Evolutionary conservation across 2,113 vertebrate genomes (phyloP).

Genomic region (Mellivora capensis): DNA sequence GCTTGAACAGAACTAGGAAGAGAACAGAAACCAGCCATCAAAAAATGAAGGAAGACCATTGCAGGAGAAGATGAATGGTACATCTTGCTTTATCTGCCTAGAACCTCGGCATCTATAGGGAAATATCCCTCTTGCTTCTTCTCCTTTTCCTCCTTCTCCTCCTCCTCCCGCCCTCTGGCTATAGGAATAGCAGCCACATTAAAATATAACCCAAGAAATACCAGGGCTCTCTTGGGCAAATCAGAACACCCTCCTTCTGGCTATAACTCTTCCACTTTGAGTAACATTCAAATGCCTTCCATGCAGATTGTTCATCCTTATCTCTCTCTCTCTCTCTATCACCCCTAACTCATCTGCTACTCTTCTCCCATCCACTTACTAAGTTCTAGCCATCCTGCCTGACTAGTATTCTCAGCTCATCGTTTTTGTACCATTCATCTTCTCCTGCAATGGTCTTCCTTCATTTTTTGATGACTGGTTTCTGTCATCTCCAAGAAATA

Average conservation of each 20-base stretch:
- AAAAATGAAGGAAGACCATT: too few relatives aligned
- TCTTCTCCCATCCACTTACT: background rate
- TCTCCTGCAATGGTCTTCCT: background rate
- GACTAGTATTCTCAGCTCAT: background rate
- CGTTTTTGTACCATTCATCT: background rate
- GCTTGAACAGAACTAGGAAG: background rate
- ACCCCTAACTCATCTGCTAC: background rate
- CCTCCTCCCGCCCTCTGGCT: conserved; percentile 29
- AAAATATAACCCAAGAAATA: conserved; percentile 68
- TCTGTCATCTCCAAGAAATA: background rate
- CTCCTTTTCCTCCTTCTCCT: background rate
- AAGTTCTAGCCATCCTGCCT: background rate
- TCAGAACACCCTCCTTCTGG: conserved; percentile 27
- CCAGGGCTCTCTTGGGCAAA: conserved; percentile 38
- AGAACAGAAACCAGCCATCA: too few relatives aligned
- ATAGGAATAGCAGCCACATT: conserved; percentile 57
- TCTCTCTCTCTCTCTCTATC: background rate
- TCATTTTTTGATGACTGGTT: background rate
- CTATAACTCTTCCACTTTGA: conserved; percentile 48
- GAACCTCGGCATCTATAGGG: background rate
- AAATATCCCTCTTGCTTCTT: background rate
- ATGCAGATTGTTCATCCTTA: background rate
- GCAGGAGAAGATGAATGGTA: too few relatives aligned
- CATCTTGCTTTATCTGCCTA: conserved; percentile 50
- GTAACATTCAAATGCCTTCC: conserved; percentile 36